A percentile compares a stretch with the other conserved stretches of the same genome.
These are phyloP conservation scores for Rhea americana DNA, from an alignment of 2,113 vertebrate genomes.

Conservation along the genomic window DNA sequence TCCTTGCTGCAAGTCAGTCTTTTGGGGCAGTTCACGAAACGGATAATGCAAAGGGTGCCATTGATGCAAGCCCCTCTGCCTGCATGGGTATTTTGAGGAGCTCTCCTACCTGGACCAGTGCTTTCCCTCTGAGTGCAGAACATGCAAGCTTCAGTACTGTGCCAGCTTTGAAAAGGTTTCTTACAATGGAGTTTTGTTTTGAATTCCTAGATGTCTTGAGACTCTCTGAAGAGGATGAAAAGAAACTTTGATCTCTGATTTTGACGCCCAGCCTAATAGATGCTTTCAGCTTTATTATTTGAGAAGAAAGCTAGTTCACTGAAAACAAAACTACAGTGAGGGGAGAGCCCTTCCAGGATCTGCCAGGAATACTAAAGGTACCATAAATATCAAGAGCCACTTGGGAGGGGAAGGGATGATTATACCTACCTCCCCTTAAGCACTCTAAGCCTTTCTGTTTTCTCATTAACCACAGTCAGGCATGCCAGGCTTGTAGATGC, in stretches of 20 bases:
- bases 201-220: conserved; percentile 16
- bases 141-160: neutral
- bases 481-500: neutral
- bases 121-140: neutral
- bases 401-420: neutral
- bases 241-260: conserved; percentile 15
- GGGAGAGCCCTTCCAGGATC: neutral
- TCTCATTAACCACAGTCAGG: neutral
- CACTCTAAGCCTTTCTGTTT: neutral
- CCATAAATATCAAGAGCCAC: neutral
- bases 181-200: neutral
- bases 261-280: neutral
- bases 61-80: neutral
- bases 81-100: neutral
- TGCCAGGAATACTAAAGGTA: conserved; percentile 4
- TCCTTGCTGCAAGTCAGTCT: neutral
- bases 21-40: neutral
- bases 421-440: neutral
- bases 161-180: neutral
- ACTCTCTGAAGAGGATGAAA: conserved; percentile 5
- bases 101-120: neutral
- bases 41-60: neutral
- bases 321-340: neutral
- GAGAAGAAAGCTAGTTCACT: neutral
- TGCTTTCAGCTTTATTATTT: conserved; percentile 1